Base-by-base conservation (phyloP, 1,140 invertebrate species). In the Diachasma alloeum region DNA sequence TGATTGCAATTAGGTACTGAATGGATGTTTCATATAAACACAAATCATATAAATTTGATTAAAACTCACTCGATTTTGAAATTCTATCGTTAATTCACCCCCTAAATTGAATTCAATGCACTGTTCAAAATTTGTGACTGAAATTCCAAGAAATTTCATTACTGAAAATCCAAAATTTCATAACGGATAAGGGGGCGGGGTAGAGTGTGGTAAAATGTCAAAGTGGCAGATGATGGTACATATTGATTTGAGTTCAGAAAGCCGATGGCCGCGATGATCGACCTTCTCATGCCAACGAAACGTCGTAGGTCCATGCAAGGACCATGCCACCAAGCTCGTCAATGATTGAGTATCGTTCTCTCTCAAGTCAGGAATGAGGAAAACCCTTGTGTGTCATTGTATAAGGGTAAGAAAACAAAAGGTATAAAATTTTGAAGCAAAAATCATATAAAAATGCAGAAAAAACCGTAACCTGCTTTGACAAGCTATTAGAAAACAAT, bases 241-340 rank as follows among this genome's bases (percentile, higher is more conserved):
- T 59, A 81, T 79, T 79, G 78, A 83, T 80, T 80, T 31, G 31
- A 31, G 79, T 81, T 80, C 77, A 70, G 81, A 42, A 81, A 44
- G 66, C 59, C 81, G 44, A 22, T 66, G 73, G 31, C 75, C 53
- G 72, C 17, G 36, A 36, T n/a, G 24, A 26, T 78, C 46, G 76
- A 81, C 74, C 77, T 77, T 84, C 78, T 79, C 83, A 84, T 83
- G 81, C 80, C 48, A 72, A 63, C 19, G 53, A 71, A 63, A 39
- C 71, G 4, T 15, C n/a, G 15, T 71, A 78, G 81, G 81, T 83
- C 81, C 84, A 84, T 85, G 84, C 84, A 74, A 53, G 79, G 81
- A 82, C 80, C 84, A 85, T 85, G 84, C 84, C 81, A 82, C 78
- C 81, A 84, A 84, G 82, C 82, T 79, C 59, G 72, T 78, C 56